Evolutionary conservation across 2,888 invertebrate genomes (phyloP).

Genomic region (Lasioglossum zephyrum): DNA sequence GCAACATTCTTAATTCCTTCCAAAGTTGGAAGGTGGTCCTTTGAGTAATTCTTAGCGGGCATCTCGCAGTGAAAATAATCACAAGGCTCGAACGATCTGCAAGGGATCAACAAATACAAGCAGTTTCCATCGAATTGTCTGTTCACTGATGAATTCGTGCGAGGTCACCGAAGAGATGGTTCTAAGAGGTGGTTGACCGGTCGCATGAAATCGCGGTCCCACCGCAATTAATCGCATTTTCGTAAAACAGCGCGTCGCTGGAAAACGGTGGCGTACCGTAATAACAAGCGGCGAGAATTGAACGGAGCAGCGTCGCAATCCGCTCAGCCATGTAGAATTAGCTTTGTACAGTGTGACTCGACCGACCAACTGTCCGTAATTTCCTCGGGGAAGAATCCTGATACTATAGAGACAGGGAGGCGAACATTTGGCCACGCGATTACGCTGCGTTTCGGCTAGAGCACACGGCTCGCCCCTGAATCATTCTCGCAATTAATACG

Average conservation of each 20-base stretch:
- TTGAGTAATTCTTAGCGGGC: too few species aligned
- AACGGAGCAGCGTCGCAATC: slow-evolving; percentile 28
- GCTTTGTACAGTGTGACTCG: slow-evolving; percentile 55
- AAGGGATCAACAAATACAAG: too few species aligned
- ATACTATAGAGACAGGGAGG: slow-evolving; percentile 25
- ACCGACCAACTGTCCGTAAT: slow-evolving; percentile 68
- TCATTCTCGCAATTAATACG: slow-evolving; percentile 65
- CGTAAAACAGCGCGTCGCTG: slow-evolving; percentile 17
- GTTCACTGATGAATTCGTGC: not conserved
- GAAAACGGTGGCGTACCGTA: slow-evolving; percentile 27
- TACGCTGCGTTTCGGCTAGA: slow-evolving; percentile 47
- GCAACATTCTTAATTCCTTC: too few species aligned
- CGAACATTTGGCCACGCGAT: slow-evolving; percentile 51
- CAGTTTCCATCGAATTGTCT: not conserved
- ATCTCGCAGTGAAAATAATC: too few species aligned
- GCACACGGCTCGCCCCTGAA: slow-evolving; percentile 43
- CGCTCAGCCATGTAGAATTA: slow-evolving; percentile 39
- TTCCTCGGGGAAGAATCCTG: slow-evolving; percentile 77
- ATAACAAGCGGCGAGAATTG: slow-evolving; percentile 43
- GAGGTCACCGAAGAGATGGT: not conserved
- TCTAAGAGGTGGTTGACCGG: not conserved
- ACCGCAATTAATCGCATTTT: not conserved
- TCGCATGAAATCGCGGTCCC: not conserved
- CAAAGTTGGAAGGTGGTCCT: too few species aligned
- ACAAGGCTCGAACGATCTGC: too few species aligned